A percentile compares a stretch with the other conserved stretches of the same genome.
Evolutionary conservation across 2,888 invertebrate genomes (phyloP).

Genomic region (Leucoptera coffeella): DNA sequence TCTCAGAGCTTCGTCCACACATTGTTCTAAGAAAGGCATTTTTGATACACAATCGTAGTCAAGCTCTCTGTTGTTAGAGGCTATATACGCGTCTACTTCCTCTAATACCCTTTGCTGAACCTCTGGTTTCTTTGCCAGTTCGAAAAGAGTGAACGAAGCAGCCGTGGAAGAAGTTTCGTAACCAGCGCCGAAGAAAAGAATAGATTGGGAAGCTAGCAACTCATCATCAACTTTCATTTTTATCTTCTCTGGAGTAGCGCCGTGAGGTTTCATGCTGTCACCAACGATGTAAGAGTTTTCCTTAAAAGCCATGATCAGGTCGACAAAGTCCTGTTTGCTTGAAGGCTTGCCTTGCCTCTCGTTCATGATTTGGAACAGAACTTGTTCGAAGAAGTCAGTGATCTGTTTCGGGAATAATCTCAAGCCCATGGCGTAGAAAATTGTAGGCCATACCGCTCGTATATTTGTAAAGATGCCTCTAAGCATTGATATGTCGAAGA

Average conservation of each 20-base stretch:
- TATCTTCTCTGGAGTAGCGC: conserved; percentile 3
- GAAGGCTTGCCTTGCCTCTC: conserved; percentile 5
- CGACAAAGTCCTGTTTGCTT: conserved; percentile 7
- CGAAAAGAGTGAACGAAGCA: conserved; percentile 5
- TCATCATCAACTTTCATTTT: conserved; percentile 12
- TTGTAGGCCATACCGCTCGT: conserved; percentile 1
- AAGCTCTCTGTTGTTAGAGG: conserved; percentile 4
- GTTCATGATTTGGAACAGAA: conserved; percentile 4
- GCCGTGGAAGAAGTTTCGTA: conserved; percentile 7
- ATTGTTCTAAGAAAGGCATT: conserved; percentile 6
- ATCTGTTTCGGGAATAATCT: neutral
- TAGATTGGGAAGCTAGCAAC: conserved; percentile 30
- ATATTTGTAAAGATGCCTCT: neutral
- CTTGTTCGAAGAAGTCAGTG: conserved; percentile 1
- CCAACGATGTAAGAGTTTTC: conserved; percentile 1
- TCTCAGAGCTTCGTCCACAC: conserved; percentile 7
- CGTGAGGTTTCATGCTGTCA: conserved; percentile 4
- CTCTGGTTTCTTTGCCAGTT: conserved; percentile 7
- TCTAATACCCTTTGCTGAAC: conserved; percentile 5
- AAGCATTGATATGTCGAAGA: neutral
- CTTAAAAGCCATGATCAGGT: conserved; percentile 6
- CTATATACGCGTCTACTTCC: conserved; percentile 6
- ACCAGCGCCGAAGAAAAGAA: conserved; percentile 18
- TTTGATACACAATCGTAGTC: conserved; percentile 6
- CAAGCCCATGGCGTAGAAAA: conserved; percentile 1